Base-by-base conservation (phyloP, 2,888 invertebrate species). In the Macroteleia sp. region DNA sequence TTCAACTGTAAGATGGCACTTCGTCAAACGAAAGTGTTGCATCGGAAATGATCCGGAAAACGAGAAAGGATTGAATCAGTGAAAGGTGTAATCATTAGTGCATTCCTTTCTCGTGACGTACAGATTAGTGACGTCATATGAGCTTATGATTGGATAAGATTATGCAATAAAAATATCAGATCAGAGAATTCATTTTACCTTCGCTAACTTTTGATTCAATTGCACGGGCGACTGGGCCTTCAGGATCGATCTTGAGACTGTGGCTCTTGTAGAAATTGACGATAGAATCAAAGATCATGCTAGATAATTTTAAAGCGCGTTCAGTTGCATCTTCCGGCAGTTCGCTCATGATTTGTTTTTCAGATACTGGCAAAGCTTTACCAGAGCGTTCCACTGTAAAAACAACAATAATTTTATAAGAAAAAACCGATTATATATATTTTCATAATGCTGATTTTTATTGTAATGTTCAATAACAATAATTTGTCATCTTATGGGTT, bases 181-280 rank as follows among this genome's bases (percentile, higher is more conserved):
- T 22, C 4, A 12, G n/a, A 54, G 67, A 44, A 42, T 66, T 12
- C 22, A 41, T 81, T 82, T 90, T 91, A 95, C 96, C 96, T 95
- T 96, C 96, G 92, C 94, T 95, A 81, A 96, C 93, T 30, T 96
- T 94, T 77, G 96, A 93, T 0, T 95, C 94, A 17, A 96, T 91
- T 19, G 61, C 46, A 16, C 74, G 74, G 19, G 74, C 59, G n/a
- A 75, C 12, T 61, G 95, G 93, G 66, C 94, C 94, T 69, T 95
- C 94, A 42, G 95, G 92, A 87, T 95, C 95, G 22, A 97, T 92
- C 86, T 96, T 95, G 54, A 97, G 85, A 80, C 93, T 93, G 90
- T 94, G 94, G 19, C 93, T 93, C 82, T 92, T 92, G 73, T 95
- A 88, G 89, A 95, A 94, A 20, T 93, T 92, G 46, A 92, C 85